phyloP scores from a whole-genome alignment of 2,888 invertebrate species.

The Drosophila recens region DNA sequence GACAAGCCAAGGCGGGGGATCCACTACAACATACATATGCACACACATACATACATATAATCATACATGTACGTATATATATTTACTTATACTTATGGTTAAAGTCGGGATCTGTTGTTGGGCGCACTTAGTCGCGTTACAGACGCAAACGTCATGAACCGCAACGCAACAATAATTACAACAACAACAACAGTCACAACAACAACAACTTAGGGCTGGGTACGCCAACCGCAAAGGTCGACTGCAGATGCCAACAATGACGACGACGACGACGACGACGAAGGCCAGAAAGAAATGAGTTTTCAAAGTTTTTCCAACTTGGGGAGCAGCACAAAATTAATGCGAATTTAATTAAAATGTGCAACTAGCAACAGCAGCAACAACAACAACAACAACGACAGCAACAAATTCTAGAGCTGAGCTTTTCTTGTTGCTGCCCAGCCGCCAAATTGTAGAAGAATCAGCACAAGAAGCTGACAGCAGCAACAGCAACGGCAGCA shows the following conservation, averaged over 20 bases:
- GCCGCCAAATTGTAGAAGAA: slow-evolving; percentile 65
- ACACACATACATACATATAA: slow-evolving; percentile 7
- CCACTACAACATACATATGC: slow-evolving; percentile 7
- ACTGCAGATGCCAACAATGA: slow-evolving; percentile 67
- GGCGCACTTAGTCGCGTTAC: slow-evolving; percentile 75
- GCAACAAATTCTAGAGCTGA: slow-evolving; percentile 69
- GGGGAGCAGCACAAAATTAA: slow-evolving; percentile 70
- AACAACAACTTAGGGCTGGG: slow-evolving; percentile 66
- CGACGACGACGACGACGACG: slow-evolving; percentile 47
- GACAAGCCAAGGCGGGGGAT: slow-evolving; percentile 45
- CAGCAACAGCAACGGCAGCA: slow-evolving; percentile 21
- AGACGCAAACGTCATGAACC: slow-evolving; percentile 79
- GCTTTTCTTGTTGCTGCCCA: slow-evolving; percentile 71
- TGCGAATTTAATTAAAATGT: slow-evolving; percentile 81
- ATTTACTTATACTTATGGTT: slow-evolving; percentile 4
- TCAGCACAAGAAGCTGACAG: slow-evolving; percentile 13
- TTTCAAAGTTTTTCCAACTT: slow-evolving; percentile 77
- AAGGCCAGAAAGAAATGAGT: slow-evolving; percentile 74
- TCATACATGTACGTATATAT: neutral
- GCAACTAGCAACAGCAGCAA: slow-evolving; percentile 72
- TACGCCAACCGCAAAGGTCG: slow-evolving; percentile 77
- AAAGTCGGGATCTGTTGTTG: slow-evolving; percentile 44
- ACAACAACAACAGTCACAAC: slow-evolving; percentile 55
- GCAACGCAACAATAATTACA: slow-evolving; percentile 82
- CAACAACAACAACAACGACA: slow-evolving; percentile 36